phyloP scores from a whole-genome alignment of 2,113 vertebrate genomes.

The Pristiophorus japonicus region DNA sequence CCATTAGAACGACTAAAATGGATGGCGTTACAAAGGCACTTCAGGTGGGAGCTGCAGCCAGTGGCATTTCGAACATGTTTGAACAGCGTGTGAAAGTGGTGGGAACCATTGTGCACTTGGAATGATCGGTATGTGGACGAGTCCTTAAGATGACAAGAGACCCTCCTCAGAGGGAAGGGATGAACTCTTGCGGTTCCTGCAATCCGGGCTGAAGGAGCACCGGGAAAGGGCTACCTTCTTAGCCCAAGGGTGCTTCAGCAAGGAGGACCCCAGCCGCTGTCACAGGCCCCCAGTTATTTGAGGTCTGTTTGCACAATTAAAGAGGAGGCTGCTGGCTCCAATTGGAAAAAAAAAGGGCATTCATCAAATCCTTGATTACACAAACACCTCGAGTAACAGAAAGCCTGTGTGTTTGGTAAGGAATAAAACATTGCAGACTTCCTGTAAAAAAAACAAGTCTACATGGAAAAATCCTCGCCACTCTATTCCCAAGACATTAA shows the following conservation, averaged over 20 bases:
- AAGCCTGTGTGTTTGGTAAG: background rate
- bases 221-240: background rate
- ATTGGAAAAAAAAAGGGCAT: background rate
- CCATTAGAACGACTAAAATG: background rate
- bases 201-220: background rate
- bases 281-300: background rate
- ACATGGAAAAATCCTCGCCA: constrained; percentile 4
- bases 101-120: background rate
- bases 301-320: constrained; percentile 6
- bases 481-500: background rate
- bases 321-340: background rate
- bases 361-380: constrained; percentile 28
- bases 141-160: background rate
- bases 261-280: background rate
- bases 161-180: background rate
- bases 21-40: background rate
- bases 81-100: background rate
- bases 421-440: constrained; percentile 26
- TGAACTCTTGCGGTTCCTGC: background rate
- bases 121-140: background rate
- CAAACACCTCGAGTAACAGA: constrained; percentile 18
- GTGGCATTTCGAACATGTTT: background rate
- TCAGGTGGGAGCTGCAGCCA: background rate
- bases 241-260: background rate
- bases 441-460: constrained; percentile 13